Evolutionary conservation across 2,797 vertebrate species (phyloP).

Genomic region (Loris lydekkerianus): DNA sequence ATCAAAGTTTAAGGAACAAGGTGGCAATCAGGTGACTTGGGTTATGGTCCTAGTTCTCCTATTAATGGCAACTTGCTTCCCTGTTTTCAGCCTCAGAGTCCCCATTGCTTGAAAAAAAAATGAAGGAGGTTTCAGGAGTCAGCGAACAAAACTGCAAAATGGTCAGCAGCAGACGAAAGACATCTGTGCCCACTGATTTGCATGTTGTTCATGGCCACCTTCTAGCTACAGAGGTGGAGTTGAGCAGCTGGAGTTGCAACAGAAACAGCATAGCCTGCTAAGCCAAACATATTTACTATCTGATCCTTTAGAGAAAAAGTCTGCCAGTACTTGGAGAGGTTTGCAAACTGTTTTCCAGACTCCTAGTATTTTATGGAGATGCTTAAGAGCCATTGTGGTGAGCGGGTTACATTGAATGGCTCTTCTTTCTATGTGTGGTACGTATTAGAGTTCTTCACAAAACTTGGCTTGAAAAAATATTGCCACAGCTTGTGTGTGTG

Average conservation of each 20-base stretch:
- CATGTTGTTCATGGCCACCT: neutral
- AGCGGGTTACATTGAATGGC: neutral
- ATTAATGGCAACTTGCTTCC: conserved; percentile 43
- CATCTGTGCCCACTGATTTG: neutral
- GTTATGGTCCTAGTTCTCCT: neutral
- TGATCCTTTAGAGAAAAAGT: conserved; percentile 5
- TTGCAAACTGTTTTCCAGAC: conserved; percentile 31
- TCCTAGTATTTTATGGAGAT: neutral
- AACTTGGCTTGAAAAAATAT: neutral
- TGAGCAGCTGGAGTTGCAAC: neutral
- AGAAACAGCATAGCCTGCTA: neutral
- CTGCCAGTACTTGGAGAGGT: neutral
- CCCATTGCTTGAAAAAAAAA: neutral
- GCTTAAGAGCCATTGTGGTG: neutral
- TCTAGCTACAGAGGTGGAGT: neutral
- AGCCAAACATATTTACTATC: conserved; percentile 36
- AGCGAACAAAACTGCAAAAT: conserved; percentile 61
- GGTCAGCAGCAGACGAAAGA: neutral
- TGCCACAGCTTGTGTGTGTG: neutral
- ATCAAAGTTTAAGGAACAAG: conserved; percentile 39
- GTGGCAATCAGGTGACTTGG: neutral
- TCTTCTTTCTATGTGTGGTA: neutral
- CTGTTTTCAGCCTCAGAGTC: conserved; percentile 8
- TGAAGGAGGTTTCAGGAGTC: neutral
- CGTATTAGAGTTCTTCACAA: neutral